Evolutionary conservation across 92 coral and sea anemone genomes (phyloP), one percentile per base, ranked within the genome.

Genomic region (Hydrozoanthus gracilis): DNA sequence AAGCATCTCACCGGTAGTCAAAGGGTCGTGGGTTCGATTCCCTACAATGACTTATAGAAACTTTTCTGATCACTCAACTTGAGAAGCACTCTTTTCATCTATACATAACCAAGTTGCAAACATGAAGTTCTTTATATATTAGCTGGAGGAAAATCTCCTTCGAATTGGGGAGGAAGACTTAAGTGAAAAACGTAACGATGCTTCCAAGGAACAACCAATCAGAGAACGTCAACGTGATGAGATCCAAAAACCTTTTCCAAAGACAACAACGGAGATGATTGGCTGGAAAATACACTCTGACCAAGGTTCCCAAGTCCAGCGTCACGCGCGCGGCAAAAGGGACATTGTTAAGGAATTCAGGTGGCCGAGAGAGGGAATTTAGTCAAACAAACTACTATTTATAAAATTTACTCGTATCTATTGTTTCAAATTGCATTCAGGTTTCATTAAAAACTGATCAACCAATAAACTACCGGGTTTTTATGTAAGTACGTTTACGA

Each of bases 321-420:
- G 91, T 1, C 79, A 92, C 48, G 94, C 94, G 4, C 89, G 90
- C 35, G 94, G 94, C 16, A 92, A 86, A 35, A 75, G 76, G 17
- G 96, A 93, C 61, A 93, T 93, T 51, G 94, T 93, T 54, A 93
- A 93, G 62, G 66, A 88, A 12, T 89, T 93, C 47, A 83, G 88
- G 79, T 93, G 94, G 94, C 96, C 96, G 13, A 88, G 96, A 18
- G 96, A 93, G 82, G 96, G 96, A 27, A 68, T 93, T 61, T 91
- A 83, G 74, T 27, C 39, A 27, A 27, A 27, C 39, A 27, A 27
- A 27, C 39, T 27, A 27, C 39, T 27, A 27, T 27, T 27, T 27
- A 27, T 27, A 27, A 27, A 0, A 2, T 27, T 27, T 27, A 27
- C 0, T 27, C 39, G 39, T 27, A 27, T 27, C 1, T 27, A 27